Evolutionary conservation across 2,888 invertebrate genomes (phyloP).

Genomic region (Conops quadrifasciatus): DNA sequence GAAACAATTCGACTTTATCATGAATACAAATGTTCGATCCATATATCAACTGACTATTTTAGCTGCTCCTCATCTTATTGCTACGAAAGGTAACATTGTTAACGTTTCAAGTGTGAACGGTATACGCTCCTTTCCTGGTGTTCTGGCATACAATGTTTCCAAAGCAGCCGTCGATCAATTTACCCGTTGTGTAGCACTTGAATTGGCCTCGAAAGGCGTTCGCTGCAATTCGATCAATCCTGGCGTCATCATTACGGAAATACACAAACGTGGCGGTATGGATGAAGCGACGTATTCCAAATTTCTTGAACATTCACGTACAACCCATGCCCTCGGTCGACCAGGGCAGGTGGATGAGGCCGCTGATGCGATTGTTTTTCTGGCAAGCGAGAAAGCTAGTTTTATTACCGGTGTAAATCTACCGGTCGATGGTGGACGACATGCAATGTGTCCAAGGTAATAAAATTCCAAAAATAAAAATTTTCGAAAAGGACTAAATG

Average conservation of each 20-base stretch:
- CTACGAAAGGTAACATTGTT: slow-evolving; percentile 88
- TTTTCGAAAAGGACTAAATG: neutral
- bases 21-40: slow-evolving; percentile 88
- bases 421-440: slow-evolving; percentile 94
- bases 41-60: slow-evolving; percentile 85
- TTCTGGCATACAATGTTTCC: slow-evolving; percentile 90
- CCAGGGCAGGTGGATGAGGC: slow-evolving; percentile 87
- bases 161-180: slow-evolving; percentile 96
- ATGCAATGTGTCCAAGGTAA: slow-evolving; percentile 90
- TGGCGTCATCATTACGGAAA: slow-evolving; percentile 85
- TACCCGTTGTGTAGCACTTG: slow-evolving; percentile 90
- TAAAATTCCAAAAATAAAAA: neutral
- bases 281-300: slow-evolving; percentile 80
- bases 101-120: slow-evolving; percentile 97
- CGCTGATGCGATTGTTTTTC: slow-evolving; percentile 87
- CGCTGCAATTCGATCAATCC: slow-evolving; percentile 93
- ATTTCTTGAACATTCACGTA: slow-evolving; percentile 84
- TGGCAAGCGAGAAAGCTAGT: slow-evolving; percentile 87
- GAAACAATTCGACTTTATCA: slow-evolving; percentile 87
- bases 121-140: slow-evolving; percentile 86
- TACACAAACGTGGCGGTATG: slow-evolving; percentile 89
- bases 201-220: slow-evolving; percentile 82
- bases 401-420: slow-evolving; percentile 91
- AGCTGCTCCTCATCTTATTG: slow-evolving; percentile 84
- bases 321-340: slow-evolving; percentile 91